Evolutionary conservation across 2,797 vertebrate species (phyloP), one percentile per base, ranked within the genome.

Genomic region (Poeciliopsis infans): DNA sequence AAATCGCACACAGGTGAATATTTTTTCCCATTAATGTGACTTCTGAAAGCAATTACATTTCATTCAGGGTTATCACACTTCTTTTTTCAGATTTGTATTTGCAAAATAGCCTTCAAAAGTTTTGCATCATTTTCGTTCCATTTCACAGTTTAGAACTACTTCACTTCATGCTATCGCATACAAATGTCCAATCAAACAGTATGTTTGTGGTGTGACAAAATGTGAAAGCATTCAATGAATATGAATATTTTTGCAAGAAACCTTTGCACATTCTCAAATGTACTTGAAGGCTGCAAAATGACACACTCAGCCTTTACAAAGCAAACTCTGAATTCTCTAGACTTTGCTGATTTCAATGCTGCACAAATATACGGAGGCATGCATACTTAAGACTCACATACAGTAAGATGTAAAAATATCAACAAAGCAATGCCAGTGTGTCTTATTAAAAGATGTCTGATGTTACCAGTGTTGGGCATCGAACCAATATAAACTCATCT

Each of bases 401-500:
- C 78, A 80, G 83, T 61, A 81, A 82, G 80, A 47, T 36, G 18
- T 47, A 31, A 85, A 72, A 36, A 77, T 87, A 61, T 72, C 72
- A 71, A 75, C 49, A 77, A 46, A 36, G 68, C n/a, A 70, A 18
- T 75, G 66, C 72, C 66, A 79, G 7, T 39, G 61, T 73, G 73
- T 84, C 83, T 81, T 76, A 79, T 57, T 53, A 73, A 81, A 83
- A 76, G 66, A 85, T 81, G 84, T 89, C 89, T 89, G 77, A 75
- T 86, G 45, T 89, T 88, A 75, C 80, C 82, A 79, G 86, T 88
- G 79, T 82, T 46, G 69, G 72, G 78, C 77, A 87, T 57, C 90
- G 82, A 89, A 87, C 88, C 83, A 83, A 83, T 68, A 81, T 86
- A 85, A 93, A 90, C 83, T 82, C 43, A 15, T 84, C 78, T 83